Evolutionary conservation across 2,888 invertebrate genomes (phyloP).

Genomic region (Melangyna quadrimaculata): DNA sequence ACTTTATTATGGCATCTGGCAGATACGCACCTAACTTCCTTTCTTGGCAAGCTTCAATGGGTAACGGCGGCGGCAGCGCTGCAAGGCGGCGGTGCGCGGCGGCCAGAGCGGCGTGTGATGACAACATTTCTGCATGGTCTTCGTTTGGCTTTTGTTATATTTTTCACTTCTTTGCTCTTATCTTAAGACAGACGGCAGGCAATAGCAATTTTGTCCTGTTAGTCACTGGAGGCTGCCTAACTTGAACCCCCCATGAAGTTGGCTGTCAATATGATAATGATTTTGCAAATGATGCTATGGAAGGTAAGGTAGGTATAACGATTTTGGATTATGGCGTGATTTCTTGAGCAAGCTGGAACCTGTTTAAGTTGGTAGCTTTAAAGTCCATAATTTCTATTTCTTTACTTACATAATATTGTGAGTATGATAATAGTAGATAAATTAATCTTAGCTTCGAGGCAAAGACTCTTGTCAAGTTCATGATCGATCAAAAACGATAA

Average conservation of each 20-base stretch:
- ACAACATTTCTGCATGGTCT: conserved; percentile 46
- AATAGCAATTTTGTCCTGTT: conserved; percentile 65
- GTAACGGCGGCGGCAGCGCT: too few relatives aligned
- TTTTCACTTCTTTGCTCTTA: conserved; percentile 32
- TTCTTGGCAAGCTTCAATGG: not conserved
- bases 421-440: not conserved
- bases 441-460: conserved; percentile 14
- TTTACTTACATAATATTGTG: not conserved
- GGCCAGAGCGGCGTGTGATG: too few relatives aligned
- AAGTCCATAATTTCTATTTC: not conserved
- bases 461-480: conserved; percentile 23
- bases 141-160: conserved; percentile 1
- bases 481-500: conserved; percentile 28
- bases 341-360: conserved; percentile 39
- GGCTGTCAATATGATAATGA: conserved; percentile 71
- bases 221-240: conserved; percentile 67
- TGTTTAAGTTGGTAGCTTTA: conserved; percentile 41
- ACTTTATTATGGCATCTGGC: conserved; percentile 55
- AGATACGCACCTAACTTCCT: conserved; percentile 35
- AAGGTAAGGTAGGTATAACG: too few relatives aligned
- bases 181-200: conserved; percentile 45
- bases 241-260: conserved; percentile 65
- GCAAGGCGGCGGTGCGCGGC: too few relatives aligned
- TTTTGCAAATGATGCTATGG: conserved; percentile 68
- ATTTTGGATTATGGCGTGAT: conserved; percentile 59